Evolutionary conservation across 2,888 invertebrate genomes (phyloP).

Genomic region (Cyclophora punctaria): DNA sequence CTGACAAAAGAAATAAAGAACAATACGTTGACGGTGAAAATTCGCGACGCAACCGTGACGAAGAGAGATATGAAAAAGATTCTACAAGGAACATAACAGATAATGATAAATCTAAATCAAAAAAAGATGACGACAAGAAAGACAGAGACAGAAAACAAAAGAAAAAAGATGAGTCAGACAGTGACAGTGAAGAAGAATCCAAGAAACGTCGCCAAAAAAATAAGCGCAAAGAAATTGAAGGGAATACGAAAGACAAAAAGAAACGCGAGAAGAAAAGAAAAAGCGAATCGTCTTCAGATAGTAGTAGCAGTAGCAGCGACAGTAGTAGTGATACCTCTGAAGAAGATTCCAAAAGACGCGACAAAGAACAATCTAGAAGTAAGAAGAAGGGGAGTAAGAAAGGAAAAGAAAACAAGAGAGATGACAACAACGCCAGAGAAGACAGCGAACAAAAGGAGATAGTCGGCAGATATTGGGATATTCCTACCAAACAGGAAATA

Average conservation of each 20-base stretch:
- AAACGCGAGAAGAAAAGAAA: constrained; percentile 5
- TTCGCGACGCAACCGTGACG: neutral
- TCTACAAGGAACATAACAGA: constrained; percentile 11
- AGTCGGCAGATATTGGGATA: constrained; percentile 32
- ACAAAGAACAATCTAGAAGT: constrained; percentile 3
- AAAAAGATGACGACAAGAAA: constrained; percentile 6
- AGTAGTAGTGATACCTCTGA: neutral
- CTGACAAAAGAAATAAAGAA: constrained; percentile 11
- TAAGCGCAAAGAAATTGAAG: neutral
- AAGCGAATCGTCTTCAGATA: neutral
- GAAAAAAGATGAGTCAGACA: constrained; percentile 11
- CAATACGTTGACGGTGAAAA: neutral
- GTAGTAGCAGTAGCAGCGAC: neutral
- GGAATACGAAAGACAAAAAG: constrained; percentile 4
- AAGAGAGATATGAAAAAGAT: constrained; percentile 13
- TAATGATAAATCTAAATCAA: constrained; percentile 8
- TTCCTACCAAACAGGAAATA: constrained; percentile 11
- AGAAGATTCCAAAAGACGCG: constrained; percentile 4
- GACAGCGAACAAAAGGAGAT: constrained; percentile 18
- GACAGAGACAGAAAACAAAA: constrained; percentile 15
- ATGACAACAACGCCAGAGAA: constrained; percentile 23
- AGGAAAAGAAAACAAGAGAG: constrained; percentile 10
- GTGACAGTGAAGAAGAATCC: constrained; percentile 6
- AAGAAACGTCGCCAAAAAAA: constrained; percentile 3
- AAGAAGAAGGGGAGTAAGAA: constrained; percentile 14